Evolutionary conservation across 2,888 invertebrate genomes (phyloP).

Genomic region (Leptinotarsa peninsularis): DNA sequence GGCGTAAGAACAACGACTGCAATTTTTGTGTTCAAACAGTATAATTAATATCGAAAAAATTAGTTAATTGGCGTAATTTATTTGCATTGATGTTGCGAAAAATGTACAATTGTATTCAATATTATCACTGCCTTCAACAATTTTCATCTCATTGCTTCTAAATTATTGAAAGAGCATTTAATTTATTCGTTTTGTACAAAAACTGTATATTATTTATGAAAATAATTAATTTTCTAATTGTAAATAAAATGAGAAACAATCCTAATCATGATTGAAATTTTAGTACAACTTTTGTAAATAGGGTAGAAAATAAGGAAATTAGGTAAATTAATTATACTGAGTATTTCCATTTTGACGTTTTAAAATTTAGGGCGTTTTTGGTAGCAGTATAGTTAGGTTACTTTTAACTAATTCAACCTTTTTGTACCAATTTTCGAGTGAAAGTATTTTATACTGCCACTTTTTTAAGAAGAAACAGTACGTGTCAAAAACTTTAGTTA

Average conservation of each 20-base stretch:
- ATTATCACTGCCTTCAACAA: constrained; percentile 57
- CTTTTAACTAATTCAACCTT: constrained; percentile 32
- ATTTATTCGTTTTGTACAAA: constrained; percentile 51
- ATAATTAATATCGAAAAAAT: constrained; percentile 39
- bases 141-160: constrained; percentile 51
- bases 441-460: constrained; percentile 45
- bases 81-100: constrained; percentile 39
- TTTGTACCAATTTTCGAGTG: constrained; percentile 39
- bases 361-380: constrained; percentile 28
- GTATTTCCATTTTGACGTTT: constrained; percentile 47
- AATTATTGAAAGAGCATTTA: constrained; percentile 52
- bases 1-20: constrained; percentile 48
- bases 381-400: constrained; percentile 38
- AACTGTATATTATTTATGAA: constrained; percentile 48
- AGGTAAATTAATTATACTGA: constrained; percentile 54
- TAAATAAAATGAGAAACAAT: constrained; percentile 42
- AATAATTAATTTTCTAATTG: constrained; percentile 39
- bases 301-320: constrained; percentile 48
- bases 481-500: constrained; percentile 40
- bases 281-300: constrained; percentile 58
- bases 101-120: constrained; percentile 52
- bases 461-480: constrained; percentile 38
- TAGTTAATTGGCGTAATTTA: constrained; percentile 51
- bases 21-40: constrained; percentile 53
- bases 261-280: constrained; percentile 49